Conservation (phyloP, 2,797 vertebrate genomes). For the Toxotes lorentzi region DNA sequence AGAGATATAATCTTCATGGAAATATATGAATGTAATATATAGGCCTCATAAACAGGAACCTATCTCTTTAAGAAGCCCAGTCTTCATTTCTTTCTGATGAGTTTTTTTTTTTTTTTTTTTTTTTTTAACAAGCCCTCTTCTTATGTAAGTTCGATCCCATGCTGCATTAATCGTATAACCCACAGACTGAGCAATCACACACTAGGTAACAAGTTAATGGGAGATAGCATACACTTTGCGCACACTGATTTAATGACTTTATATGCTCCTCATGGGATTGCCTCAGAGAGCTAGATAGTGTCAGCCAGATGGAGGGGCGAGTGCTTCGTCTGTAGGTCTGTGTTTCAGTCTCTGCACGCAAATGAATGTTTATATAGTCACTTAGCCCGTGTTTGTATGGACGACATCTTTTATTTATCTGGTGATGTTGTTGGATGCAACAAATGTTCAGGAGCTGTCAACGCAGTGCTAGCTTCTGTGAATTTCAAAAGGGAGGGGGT, state of each 20-base stretch:
- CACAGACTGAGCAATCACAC: slow-evolving; percentile 55
- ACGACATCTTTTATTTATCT: slow-evolving; percentile 43
- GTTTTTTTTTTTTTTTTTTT: neutral
- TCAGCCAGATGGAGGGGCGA: slow-evolving; percentile 57
- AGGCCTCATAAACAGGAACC: slow-evolving; percentile 19
- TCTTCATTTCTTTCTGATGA: slow-evolving; percentile 34
- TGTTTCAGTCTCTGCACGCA: slow-evolving; percentile 32
- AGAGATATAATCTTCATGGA: slow-evolving; percentile 16
- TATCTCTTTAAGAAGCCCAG: slow-evolving; percentile 36
- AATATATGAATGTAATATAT: slow-evolving; percentile 18
- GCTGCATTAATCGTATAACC: slow-evolving; percentile 55
- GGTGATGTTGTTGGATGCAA: slow-evolving; percentile 23
- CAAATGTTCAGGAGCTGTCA: slow-evolving; percentile 27
- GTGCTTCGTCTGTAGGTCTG: slow-evolving; percentile 34
- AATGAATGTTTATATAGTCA: slow-evolving; percentile 35
- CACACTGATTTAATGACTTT: slow-evolving; percentile 56
- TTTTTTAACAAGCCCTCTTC: slow-evolving; percentile 1
- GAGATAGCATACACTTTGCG: slow-evolving; percentile 49
- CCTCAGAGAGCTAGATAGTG: slow-evolving; percentile 18
- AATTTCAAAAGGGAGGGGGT: slow-evolving; percentile 8
- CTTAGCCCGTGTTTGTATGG: slow-evolving; percentile 29
- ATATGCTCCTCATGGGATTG: slow-evolving; percentile 47
- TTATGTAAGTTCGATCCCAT: slow-evolving; percentile 44
- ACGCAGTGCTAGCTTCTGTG: slow-evolving; percentile 4
- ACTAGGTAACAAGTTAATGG: slow-evolving; percentile 64